These are phyloP conservation scores for Cyrtodaria siliqua DNA, from an alignment of 2,888 invertebrate species.

Conservation along the genomic window DNA sequence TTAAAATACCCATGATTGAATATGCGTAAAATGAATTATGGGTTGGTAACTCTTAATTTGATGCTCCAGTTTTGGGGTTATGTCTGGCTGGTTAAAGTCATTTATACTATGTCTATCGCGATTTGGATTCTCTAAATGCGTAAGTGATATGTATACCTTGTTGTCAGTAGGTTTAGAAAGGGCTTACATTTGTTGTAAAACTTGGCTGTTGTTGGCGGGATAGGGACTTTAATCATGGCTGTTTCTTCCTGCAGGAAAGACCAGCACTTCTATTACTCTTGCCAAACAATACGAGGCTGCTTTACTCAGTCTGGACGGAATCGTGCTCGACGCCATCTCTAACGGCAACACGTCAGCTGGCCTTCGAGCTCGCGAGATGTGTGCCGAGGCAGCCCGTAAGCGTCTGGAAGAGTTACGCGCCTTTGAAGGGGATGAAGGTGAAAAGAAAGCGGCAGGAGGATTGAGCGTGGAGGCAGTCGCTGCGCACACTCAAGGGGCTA, in stretches of 20 bases:
- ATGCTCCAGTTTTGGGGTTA: too few species aligned
- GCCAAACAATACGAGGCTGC: slow-evolving; percentile 85
- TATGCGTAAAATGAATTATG: too few species aligned
- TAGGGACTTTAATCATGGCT: too few species aligned
- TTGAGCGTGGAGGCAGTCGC: slow-evolving; percentile 85
- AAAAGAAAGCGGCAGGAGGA: slow-evolving; percentile 77
- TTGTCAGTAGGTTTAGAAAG: too few species aligned
- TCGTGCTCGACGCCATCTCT: slow-evolving; percentile 85
- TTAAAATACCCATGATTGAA: too few species aligned
- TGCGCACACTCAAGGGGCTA: slow-evolving; percentile 83
- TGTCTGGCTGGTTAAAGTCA: too few species aligned
- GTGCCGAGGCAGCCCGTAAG: slow-evolving; percentile 83
- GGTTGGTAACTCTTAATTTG: too few species aligned
- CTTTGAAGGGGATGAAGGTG: slow-evolving; percentile 79
- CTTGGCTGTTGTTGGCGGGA: too few species aligned
- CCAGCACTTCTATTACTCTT: slow-evolving; percentile 79
- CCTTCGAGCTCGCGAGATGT: slow-evolving; percentile 82
- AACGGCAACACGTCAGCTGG: slow-evolving; percentile 84
- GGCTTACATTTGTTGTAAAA: too few species aligned
- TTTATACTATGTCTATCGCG: too few species aligned
- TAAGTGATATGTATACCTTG: too few species aligned
- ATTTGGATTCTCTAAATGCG: too few species aligned
- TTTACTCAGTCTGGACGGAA: slow-evolving; percentile 83
- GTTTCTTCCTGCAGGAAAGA: slow-evolving; percentile 84
- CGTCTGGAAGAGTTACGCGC: slow-evolving; percentile 76